Evolutionary conservation across 2,888 invertebrate species (phyloP).

Genomic region (Syrphus vitripennis): DNA sequence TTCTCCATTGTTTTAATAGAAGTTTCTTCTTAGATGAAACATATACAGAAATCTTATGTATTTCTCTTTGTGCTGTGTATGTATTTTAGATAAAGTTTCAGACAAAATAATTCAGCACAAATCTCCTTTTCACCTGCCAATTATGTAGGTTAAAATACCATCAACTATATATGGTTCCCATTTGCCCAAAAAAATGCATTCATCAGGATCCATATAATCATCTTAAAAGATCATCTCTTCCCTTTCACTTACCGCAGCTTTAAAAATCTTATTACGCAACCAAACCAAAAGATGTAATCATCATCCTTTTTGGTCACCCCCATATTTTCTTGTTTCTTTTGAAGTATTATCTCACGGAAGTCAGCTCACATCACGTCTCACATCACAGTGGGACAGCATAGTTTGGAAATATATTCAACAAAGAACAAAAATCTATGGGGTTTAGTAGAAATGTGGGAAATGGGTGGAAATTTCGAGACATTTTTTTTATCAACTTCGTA

Average conservation of each 20-base stretch:
- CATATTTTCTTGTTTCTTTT: background rate
- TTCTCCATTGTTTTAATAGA: no score
- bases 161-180: background rate
- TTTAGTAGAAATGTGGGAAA: background rate
- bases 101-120: no score
- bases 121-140: background rate
- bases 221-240: slow-evolving; percentile 14
- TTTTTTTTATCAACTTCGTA: no score
- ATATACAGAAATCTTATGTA: no score
- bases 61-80: no score
- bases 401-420: no score
- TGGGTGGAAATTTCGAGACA: no score
- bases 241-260: background rate
- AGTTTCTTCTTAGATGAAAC: no score
- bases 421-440: no score
- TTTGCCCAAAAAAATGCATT: background rate
- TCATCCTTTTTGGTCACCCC: slow-evolving; percentile 43
- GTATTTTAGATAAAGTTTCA: no score
- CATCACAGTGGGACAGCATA: background rate
- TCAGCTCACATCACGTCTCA: background rate
- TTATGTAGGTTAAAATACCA: background rate
- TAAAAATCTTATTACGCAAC: slow-evolving; percentile 2
- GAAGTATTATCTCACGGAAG: slow-evolving; percentile 52
- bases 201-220: background rate
- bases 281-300: background rate